Evolutionary conservation across 2,888 invertebrate genomes (phyloP).

Genomic region (Pyrocoelia pectoralis): DNA sequence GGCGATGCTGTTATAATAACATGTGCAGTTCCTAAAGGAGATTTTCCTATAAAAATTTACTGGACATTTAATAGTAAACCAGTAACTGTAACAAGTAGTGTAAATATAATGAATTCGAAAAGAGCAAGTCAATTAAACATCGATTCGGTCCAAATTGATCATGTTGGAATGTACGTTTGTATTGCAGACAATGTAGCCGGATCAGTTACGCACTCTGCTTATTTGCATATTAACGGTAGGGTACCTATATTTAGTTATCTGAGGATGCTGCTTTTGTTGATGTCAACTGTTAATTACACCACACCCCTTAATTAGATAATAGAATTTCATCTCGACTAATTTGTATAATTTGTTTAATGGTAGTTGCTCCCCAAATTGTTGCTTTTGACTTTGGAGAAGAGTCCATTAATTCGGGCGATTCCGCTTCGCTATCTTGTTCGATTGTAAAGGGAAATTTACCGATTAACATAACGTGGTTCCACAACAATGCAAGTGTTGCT

Average conservation of each 20-base stretch:
- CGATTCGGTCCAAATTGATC: conserved; percentile 67
- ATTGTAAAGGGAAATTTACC: conserved; percentile 77
- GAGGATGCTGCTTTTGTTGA: too few relatives aligned
- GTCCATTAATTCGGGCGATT: conserved; percentile 70
- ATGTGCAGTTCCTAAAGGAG: conserved; percentile 80
- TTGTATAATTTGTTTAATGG: background rate
- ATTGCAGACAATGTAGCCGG: conserved; percentile 68
- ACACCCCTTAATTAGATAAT: too few relatives aligned
- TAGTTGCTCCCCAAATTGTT: conserved; percentile 70
- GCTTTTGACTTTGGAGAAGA: conserved; percentile 74
- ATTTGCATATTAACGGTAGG: conserved; percentile 47
- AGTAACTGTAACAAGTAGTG: conserved; percentile 62
- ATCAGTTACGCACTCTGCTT: conserved; percentile 63
- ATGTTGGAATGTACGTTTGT: conserved; percentile 71
- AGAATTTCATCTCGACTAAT: too few relatives aligned
- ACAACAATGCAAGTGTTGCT: conserved; percentile 63
- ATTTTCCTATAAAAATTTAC: conserved; percentile 76
- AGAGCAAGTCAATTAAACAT: conserved; percentile 71
- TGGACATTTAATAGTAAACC: conserved; percentile 70
- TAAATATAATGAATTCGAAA: conserved; percentile 65
- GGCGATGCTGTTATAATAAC: conserved; percentile 59
- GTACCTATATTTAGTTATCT: background rate
- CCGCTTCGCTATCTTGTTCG: conserved; percentile 71
- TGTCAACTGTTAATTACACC: background rate
- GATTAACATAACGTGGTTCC: conserved; percentile 74